Evolutionary conservation across 2,797 vertebrate genomes (phyloP).

Genomic region (Sebastes oblongus): DNA sequence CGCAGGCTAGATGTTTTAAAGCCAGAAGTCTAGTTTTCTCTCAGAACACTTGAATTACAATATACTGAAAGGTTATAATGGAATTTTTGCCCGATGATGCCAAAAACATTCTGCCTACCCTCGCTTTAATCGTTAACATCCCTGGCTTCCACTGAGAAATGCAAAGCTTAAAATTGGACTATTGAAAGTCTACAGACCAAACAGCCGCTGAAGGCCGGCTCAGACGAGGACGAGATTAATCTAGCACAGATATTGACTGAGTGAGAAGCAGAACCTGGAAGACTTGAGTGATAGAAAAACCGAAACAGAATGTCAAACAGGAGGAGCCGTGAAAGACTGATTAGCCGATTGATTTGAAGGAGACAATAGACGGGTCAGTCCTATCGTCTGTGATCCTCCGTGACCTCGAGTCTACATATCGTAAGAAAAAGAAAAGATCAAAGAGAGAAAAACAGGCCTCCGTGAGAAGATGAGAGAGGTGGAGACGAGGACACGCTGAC

Average conservation of each 20-base stretch:
- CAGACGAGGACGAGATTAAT: conserved; percentile 27
- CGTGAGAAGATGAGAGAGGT: conserved; percentile 9
- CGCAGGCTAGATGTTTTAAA: too few species aligned
- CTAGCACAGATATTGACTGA: conserved; percentile 27
- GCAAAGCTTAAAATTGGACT: background rate
- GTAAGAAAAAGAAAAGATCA: background rate
- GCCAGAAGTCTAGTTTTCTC: too few species aligned
- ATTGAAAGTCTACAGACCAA: conserved; percentile 7
- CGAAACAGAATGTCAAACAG: conserved; percentile 12
- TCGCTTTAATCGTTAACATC: too few species aligned
- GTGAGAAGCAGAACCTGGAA: conserved; percentile 31
- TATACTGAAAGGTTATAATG: too few species aligned
- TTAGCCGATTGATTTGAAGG: conserved; percentile 32
- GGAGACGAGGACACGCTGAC: conserved; percentile 14
- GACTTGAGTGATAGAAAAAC: background rate
- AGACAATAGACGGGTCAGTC: conserved; percentile 32
- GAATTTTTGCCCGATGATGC: too few species aligned
- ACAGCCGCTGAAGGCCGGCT: background rate
- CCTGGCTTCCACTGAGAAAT: background rate
- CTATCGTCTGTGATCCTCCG: conserved; percentile 31
- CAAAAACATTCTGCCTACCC: too few species aligned
- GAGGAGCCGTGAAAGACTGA: conserved; percentile 7
- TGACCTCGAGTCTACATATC: conserved; percentile 17
- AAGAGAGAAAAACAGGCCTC: conserved; percentile 6
- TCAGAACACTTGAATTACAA: too few species aligned